A percentile compares a stretch with the other conserved stretches of the same genome.
Evolutionary conservation across 2,797 vertebrate species (phyloP).

Genomic region (Pygocentrus nattereri): DNA sequence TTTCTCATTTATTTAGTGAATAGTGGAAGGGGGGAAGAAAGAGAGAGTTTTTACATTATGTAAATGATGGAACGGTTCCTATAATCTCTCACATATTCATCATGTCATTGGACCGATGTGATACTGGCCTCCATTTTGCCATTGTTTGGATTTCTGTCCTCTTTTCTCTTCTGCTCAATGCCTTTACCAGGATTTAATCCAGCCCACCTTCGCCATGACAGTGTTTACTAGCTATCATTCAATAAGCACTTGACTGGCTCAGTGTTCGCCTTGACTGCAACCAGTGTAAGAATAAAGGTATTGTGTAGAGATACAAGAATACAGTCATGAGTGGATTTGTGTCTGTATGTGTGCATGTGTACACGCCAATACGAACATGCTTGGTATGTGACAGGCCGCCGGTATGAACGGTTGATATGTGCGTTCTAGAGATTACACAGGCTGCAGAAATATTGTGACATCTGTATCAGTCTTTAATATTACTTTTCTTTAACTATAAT

Average conservation of each 20-base stretch:
- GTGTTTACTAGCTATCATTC: constrained; percentile 80
- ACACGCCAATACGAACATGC: neutral
- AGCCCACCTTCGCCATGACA: constrained; percentile 71
- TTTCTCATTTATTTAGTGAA: constrained; percentile 88
- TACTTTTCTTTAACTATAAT: neutral
- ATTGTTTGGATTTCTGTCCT: constrained; percentile 75
- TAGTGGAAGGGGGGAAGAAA: constrained; percentile 70
- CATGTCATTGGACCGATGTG: constrained; percentile 75
- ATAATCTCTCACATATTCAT: constrained; percentile 86
- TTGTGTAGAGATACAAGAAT: constrained; percentile 59
- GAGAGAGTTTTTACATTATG: constrained; percentile 84
- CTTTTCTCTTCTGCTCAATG: constrained; percentile 71
- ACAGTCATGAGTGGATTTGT: constrained; percentile 34
- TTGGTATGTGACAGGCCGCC: constrained; percentile 9
- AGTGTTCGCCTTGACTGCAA: constrained; percentile 66
- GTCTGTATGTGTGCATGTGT: constrained; percentile 14
- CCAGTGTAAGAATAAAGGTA: constrained; percentile 56
- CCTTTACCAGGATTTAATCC: constrained; percentile 76
- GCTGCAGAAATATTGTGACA: constrained; percentile 27
- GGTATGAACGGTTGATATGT: constrained; percentile 16
- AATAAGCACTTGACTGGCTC: constrained; percentile 69
- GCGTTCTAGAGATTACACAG: constrained; percentile 12
- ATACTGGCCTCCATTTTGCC: constrained; percentile 77
- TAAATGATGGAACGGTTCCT: constrained; percentile 81
- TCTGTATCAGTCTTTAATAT: neutral